Base-by-base conservation (phyloP, 2,113 vertebrate genomes). In the Aptenodytes forsteri region DNA sequence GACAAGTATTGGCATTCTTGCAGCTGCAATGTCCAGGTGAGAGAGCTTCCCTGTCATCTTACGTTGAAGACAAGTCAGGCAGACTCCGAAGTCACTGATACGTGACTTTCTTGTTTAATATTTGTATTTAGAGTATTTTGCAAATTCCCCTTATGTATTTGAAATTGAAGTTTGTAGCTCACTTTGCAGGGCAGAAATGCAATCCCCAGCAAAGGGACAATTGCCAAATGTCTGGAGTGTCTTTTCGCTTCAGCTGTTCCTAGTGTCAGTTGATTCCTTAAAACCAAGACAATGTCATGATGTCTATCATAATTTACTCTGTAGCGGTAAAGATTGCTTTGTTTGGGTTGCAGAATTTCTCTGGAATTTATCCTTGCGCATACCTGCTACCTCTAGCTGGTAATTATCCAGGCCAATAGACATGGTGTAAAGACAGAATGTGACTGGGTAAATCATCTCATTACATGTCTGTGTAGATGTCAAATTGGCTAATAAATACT, bases 1-100 rank as follows among this genome's bases (percentile, higher is more conserved):
- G 95, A 98, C 98, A 11, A 99, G 98, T 88, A 99, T 99, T 87
- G 99, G 99, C 72, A 99, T 99, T 96, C 98, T 99, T 23, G 98
- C 99, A 62, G 98, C 98, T 65, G 99, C 99, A 0, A 91, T 99
- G 67, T 98, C 98, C 98, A 99, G 98, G 99, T 99, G 69, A 98
- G 96, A 98, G 96, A 81, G 38, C 21, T 90, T 26, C 10, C 38
- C 49, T 61, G 38, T 18, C 46, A 9, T 15, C 34, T 70, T 5
- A 0, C 4, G 4, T 23, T 9, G 4, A 42, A 91, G n/a, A 38
- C 23, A 23, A n/a, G 34, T 34, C 65, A 12, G 36, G 59, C 38
- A 61, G 69, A 2, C 42, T 87, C 49, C 34, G 18, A 17, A 66
- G 50, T 62, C 65, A 25, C 56, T 47, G 49, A 30, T n/a, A 36